Evolutionary conservation across 2,113 vertebrate species (phyloP).

Genomic region (Larimichthys polyactis): DNA sequence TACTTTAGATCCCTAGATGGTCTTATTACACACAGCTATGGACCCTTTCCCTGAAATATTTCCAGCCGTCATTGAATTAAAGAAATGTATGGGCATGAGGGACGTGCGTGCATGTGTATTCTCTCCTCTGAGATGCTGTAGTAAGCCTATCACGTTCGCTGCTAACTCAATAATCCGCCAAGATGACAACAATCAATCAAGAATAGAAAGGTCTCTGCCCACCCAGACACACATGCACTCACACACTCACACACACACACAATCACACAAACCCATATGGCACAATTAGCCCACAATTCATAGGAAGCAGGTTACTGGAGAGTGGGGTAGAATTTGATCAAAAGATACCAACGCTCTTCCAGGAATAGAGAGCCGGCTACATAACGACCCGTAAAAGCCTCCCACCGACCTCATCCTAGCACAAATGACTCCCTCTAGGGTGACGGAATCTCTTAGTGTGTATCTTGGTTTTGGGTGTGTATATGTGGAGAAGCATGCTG

Average conservation of each 20-base stretch:
- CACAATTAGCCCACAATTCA: constrained; percentile 75
- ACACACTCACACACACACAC: constrained; percentile 42
- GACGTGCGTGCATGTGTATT: neutral
- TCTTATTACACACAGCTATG: constrained; percentile 31
- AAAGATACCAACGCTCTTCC: constrained; percentile 76
- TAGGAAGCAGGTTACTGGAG: constrained; percentile 72
- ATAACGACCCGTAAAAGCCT: constrained; percentile 77
- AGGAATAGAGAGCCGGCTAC: constrained; percentile 70
- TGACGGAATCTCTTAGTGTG: constrained; percentile 68
- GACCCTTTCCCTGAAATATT: constrained; percentile 48
- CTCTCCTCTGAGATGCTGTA: constrained; percentile 54
- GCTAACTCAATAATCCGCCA: constrained; percentile 78
- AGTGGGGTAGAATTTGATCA: constrained; percentile 82
- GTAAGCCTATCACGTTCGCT: constrained; percentile 59
- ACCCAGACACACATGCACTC: constrained; percentile 26
- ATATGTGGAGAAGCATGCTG: constrained; percentile 51
- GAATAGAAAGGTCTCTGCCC: constrained; percentile 46
- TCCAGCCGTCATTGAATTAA: constrained; percentile 50
- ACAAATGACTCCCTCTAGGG: constrained; percentile 73
- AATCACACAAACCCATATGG: constrained; percentile 55
- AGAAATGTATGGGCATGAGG: constrained; percentile 36
- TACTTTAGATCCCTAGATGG: constrained; percentile 10
- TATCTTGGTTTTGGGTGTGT: constrained; percentile 65
- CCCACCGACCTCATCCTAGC: constrained; percentile 53
- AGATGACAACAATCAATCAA: constrained; percentile 82